A percentile compares a stretch with the other conserved stretches of the same genome.
Evolutionary conservation across 2,113 vertebrate species (phyloP).

Genomic region (Heptranchias perlo): DNA sequence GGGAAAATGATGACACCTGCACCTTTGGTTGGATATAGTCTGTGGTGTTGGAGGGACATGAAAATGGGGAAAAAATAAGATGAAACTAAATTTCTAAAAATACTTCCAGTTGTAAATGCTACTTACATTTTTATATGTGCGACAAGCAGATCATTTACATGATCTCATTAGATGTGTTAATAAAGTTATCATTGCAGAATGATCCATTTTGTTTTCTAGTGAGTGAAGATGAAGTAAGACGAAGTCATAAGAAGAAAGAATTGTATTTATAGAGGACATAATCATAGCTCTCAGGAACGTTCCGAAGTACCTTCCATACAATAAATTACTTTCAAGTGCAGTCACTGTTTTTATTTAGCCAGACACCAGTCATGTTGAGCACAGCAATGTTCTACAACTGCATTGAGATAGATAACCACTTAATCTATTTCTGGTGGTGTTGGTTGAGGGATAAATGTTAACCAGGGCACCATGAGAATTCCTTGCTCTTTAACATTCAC

Average conservation of each 20-base stretch:
- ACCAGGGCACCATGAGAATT: too few species aligned
- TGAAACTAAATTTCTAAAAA: not conserved
- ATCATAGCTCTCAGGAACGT: not conserved
- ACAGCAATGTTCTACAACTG: too few species aligned
- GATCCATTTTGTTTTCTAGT: not conserved
- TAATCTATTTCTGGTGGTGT: too few species aligned
- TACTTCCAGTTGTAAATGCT: not conserved
- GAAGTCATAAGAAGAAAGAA: not conserved
- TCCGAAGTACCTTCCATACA: too few species aligned
- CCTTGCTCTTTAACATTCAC: too few species aligned
- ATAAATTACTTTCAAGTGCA: too few species aligned
- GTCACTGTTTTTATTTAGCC: too few species aligned
- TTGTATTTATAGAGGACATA: not conserved
- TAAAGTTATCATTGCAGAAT: not conserved
- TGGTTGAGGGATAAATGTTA: too few species aligned
- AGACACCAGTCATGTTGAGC: too few species aligned
- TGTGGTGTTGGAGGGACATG: not conserved
- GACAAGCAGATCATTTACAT: not conserved
- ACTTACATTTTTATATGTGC: not conserved
- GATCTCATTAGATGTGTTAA: not conserved
- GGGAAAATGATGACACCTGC: not conserved
- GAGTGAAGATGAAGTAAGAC: not conserved
- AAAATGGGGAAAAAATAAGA: not conserved
- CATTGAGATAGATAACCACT: too few species aligned
- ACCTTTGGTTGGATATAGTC: not conserved